Evolutionary conservation across 2,888 invertebrate genomes (phyloP).

Genomic region (Callyntrura guangdongensis): DNA sequence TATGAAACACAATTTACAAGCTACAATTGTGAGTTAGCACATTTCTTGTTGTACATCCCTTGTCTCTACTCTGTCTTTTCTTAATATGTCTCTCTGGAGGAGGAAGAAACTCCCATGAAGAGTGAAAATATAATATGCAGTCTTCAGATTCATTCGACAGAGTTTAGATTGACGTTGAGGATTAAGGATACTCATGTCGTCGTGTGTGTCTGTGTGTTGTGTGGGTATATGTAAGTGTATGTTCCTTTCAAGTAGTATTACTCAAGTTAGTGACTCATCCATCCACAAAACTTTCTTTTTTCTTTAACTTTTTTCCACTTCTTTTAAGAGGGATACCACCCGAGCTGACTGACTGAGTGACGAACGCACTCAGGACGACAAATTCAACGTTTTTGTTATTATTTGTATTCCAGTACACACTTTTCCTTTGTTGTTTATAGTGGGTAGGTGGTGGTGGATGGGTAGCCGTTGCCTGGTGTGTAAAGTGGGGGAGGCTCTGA

Average conservation of each 20-base stretch:
- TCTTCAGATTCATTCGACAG: slow-evolving; percentile 31
- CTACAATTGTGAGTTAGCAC: not conserved
- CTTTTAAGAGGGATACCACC: not conserved
- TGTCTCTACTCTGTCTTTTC: not conserved
- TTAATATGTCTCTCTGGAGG: slow-evolving; percentile 27
- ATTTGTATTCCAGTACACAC: slow-evolving; percentile 16
- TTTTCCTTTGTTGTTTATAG: slow-evolving; percentile 38
- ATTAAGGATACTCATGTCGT: slow-evolving; percentile 40
- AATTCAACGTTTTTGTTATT: slow-evolving; percentile 8
- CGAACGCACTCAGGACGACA: not conserved
- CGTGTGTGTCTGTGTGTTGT: not conserved
- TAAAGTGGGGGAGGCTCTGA: not conserved
- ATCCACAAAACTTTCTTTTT: not conserved
- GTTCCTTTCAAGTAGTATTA: not conserved
- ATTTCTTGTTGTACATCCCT: not conserved
- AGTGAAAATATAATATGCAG: slow-evolving; percentile 1
- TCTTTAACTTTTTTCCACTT: not conserved
- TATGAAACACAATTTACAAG: not conserved
- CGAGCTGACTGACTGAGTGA: too few relatives aligned
- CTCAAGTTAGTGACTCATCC: slow-evolving; percentile 25
- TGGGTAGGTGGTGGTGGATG: not conserved
- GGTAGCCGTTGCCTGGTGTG: not conserved
- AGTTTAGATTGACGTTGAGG: slow-evolving; percentile 67
- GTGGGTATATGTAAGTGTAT: not conserved
- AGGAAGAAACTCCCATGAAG: not conserved